Base-by-base conservation (phyloP, 2,888 invertebrate genomes). In the Limenitis arthemis region DNA sequence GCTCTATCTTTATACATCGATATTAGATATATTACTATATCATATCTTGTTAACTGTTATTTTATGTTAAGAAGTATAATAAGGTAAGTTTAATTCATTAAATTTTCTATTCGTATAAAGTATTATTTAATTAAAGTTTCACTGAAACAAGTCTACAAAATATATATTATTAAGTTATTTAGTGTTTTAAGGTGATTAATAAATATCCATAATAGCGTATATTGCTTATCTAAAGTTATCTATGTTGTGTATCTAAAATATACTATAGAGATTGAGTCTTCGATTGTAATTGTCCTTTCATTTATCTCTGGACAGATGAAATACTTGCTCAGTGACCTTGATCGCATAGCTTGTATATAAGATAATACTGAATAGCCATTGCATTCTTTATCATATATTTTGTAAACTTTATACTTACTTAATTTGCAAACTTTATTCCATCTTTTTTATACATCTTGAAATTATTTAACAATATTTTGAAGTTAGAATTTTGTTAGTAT, bases 261-360 rank as follows among this genome's bases (percentile, higher is more conserved):
- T 46, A 20, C 37, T 46, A 31, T 5, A 12, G 29, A 46, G 6
- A 7, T 7, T 30, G n/a, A 29, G 11, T 38, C 8, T 9, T 47
- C 38, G 12, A 34, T 48, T 30, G 32, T 11, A 44, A 12, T 11
- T 47, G 33, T 8, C 40, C 37, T 43, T 43, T 47, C 38, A 39
- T 47, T 39, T 53, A 36, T 46, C 30, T 44, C 32, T 31, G 31
- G 29, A 12, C 33, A 38, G 31, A 48, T 38, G 36, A 49, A 53
- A 47, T 29, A 39, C 31, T 12, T 39, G 28, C 49, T 11, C 30
- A 34, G 36, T 47, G 29, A 53, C 55, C 55, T 55, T 55, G 53
- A 47, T 53, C 36, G 47, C 33, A 49, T 43, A 53, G 52, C 49
- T 55, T 47, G 53, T 52, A 49, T 46, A 38, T 33, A 40, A 44